A percentile compares a stretch with the other conserved stretches of the same genome.
Evolutionary conservation across 2,888 invertebrate species (phyloP).

Genomic region (Orchesellides sinensis): DNA sequence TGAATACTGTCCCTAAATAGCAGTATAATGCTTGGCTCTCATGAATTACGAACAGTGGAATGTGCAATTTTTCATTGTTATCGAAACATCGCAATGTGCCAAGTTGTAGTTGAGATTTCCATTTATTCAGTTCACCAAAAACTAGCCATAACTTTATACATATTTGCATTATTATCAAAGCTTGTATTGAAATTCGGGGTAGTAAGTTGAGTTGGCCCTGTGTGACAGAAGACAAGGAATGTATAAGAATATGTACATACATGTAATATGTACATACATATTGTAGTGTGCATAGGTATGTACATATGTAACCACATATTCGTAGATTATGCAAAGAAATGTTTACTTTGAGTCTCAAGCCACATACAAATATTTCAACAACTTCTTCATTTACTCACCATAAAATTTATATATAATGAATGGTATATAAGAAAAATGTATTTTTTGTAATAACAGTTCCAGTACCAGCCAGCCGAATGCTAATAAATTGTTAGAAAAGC

Average conservation of each 20-base stretch:
- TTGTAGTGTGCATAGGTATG: too few species aligned
- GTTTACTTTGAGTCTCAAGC: background rate
- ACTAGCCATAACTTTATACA: background rate
- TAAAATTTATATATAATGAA: too few species aligned
- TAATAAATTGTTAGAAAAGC: slow-evolving; percentile 6
- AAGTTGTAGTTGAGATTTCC: slow-evolving; percentile 10
- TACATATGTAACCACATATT: too few species aligned
- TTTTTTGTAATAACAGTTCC: too few species aligned
- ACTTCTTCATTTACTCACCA: too few species aligned
- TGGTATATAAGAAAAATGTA: too few species aligned
- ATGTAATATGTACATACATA: too few species aligned
- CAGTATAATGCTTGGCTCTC: slow-evolving; percentile 41
- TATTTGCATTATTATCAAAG: background rate
- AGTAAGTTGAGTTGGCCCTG: too few species aligned
- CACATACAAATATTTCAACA: too few species aligned
- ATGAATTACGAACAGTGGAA: slow-evolving; percentile 51
- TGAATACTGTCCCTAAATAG: slow-evolving; percentile 31
- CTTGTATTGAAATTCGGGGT: background rate
- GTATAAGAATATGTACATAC: too few species aligned
- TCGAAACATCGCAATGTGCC: slow-evolving; percentile 37
- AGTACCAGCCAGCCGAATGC: too few species aligned
- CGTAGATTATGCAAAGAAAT: background rate
- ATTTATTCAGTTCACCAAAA: background rate
- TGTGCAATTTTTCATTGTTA: slow-evolving; percentile 62
- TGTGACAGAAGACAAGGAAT: too few species aligned